Base-by-base conservation (phyloP, 2,888 invertebrate genomes). In the Pristionchus fissidentatus region DNA sequence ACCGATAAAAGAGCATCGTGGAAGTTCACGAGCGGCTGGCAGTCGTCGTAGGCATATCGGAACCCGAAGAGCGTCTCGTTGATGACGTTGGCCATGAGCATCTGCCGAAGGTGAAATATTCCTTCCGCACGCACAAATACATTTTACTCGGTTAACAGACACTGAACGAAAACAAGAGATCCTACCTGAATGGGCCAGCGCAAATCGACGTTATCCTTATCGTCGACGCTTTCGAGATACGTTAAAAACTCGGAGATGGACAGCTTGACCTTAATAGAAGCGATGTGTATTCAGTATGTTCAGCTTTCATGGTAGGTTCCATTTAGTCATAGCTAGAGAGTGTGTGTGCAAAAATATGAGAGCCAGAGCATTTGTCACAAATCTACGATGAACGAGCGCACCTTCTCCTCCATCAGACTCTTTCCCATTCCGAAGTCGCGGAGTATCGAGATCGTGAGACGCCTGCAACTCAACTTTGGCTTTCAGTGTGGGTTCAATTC, bases 401-500 rank as follows among this genome's bases (percentile, higher is more conserved):
- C 70, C 70, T 70, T 70, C 41, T 70, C 70, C 41, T 70, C 70
- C 70, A 70, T 70, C n/a, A 70, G 41, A 3, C 70, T 41, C 70
- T 70, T 70, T 22, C 70, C 70, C 70, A 70, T 70, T 70, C 70
- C 70, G 19, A 70, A 70, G 22, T 70, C 70, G n/a, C 70, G 41
- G 26, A 70, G 70, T 2, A 70, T 70, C 10, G 41, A 41, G 70
- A 70, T 70, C 1, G 70, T 41, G 8, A 41, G 70, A 15, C 70
- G 70, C 15, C 70, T 70, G 3, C n/a, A 52, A 52, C 3, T 8
- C 3, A 52, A 52, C 19, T 52, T 52, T 5, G 52, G 3, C 4
- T 52, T n/a, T 19, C n/a, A n/a, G 5, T 52, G 5, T 15, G 52
- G 19, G 4, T 22, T 8, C n/a, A 19, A 52, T 52, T 52, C 52